Evolutionary conservation across 1,140 invertebrate genomes (phyloP).

Genomic region (Nebria ingens): DNA sequence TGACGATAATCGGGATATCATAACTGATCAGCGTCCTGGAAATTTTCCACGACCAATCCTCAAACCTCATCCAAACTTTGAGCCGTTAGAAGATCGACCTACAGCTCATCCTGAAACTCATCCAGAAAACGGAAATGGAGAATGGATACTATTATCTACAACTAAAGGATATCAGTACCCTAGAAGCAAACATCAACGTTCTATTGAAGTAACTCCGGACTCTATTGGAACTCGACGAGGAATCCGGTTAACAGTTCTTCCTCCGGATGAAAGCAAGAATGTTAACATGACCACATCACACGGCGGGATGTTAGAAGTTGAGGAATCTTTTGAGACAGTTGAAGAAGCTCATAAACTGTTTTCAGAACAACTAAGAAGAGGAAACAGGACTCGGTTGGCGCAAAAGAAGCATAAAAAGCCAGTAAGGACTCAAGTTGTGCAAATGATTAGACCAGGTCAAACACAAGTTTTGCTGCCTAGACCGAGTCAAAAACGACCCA

Average conservation of each 20-base stretch:
- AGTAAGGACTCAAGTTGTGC: not conserved
- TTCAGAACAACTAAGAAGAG: not conserved
- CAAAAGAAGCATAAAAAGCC: not conserved
- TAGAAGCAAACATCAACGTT: conserved; percentile 36
- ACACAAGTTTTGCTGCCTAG: not conserved
- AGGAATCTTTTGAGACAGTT: conserved; percentile 48
- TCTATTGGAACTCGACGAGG: conserved; percentile 40
- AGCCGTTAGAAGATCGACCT: not conserved
- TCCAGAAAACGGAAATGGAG: conserved; percentile 53
- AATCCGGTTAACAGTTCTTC: conserved; percentile 59
- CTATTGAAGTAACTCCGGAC: conserved; percentile 29
- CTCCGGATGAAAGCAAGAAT: conserved; percentile 47
- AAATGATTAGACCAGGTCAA: not conserved
- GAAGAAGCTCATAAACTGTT: not conserved
- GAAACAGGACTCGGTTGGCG: not conserved
- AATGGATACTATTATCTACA: conserved; percentile 65
- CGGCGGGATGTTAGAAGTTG: conserved; percentile 62
- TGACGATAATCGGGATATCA: conserved; percentile 39
- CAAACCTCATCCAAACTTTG: conserved; percentile 19
- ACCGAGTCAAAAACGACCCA: conserved; percentile 27
- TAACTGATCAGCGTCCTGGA: conserved; percentile 54
- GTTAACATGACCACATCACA: conserved; percentile 61
- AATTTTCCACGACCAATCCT: conserved; percentile 48
- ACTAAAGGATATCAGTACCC: conserved; percentile 56
- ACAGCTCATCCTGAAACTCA: conserved; percentile 38